Evolutionary conservation across 2,797 vertebrate genomes (phyloP).

Genomic region (Acanthurus lineatus): DNA sequence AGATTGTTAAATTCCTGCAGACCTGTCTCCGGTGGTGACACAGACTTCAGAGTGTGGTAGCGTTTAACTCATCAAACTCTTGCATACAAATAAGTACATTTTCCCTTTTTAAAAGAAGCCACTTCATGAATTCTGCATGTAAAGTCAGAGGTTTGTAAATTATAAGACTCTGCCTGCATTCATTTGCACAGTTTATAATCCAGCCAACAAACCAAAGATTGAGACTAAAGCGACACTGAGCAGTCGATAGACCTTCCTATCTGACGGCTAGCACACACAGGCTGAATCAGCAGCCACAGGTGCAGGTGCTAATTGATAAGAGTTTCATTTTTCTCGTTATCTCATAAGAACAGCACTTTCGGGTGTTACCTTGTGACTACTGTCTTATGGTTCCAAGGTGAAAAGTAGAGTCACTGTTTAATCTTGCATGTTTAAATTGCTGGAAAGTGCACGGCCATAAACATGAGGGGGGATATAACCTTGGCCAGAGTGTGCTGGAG

Average conservation of each 20-base stretch:
- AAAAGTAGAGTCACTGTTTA: constrained; percentile 56
- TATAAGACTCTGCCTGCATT: constrained; percentile 11
- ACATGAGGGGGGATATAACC: constrained; percentile 50
- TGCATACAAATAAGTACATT: not conserved
- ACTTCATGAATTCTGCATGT: constrained; percentile 19
- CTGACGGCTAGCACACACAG: constrained; percentile 12
- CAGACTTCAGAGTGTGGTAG: not conserved
- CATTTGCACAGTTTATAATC: constrained; percentile 9
- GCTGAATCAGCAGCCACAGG: constrained; percentile 54
- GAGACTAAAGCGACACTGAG: constrained; percentile 8
- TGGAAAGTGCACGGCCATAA: constrained; percentile 50
- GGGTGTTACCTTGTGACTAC: constrained; percentile 53
- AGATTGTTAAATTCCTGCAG: no score
- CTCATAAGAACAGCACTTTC: constrained; percentile 44
- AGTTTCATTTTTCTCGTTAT: constrained; percentile 53
- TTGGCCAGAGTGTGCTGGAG: constrained; percentile 63
- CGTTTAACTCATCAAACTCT: not conserved
- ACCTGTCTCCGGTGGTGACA: no score
- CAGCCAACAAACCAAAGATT: constrained; percentile 13
- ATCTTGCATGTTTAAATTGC: constrained; percentile 53
- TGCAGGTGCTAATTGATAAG: constrained; percentile 63
- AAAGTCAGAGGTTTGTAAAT: not conserved
- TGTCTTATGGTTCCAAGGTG: constrained; percentile 47
- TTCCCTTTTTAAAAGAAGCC: not conserved
- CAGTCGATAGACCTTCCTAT: not conserved